Evolutionary conservation across 2,113 vertebrate species (phyloP).

Genomic region (Noturus placidus): DNA sequence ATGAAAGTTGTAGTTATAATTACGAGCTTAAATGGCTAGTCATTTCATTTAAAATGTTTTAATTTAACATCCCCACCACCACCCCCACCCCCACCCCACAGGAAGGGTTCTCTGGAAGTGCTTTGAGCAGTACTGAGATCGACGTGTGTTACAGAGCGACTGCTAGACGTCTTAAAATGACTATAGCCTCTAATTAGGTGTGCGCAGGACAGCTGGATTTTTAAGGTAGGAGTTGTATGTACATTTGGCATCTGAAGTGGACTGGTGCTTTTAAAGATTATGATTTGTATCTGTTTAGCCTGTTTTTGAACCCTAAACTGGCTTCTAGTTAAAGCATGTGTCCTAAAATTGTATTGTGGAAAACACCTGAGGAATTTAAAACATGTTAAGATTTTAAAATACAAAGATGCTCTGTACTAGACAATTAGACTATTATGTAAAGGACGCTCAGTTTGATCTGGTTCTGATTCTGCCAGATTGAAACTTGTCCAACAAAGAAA

Average conservation of each 20-base stretch:
- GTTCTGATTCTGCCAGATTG: not conserved
- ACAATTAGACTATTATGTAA: not conserved
- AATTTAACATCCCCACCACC: too few relatives aligned
- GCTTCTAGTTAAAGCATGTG: not conserved
- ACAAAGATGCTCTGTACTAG: not conserved
- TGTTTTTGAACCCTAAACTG: not conserved
- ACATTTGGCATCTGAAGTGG: not conserved
- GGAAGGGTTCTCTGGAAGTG: not conserved
- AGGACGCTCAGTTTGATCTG: not conserved
- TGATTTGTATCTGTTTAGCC: not conserved
- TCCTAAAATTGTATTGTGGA: not conserved
- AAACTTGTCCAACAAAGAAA: not conserved
- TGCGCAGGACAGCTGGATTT: conserved; percentile 24
- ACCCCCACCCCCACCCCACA: not conserved
- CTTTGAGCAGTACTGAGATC: not conserved
- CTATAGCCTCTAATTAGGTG: conserved; percentile 21
- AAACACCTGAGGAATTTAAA: not conserved
- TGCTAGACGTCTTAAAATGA: not conserved
- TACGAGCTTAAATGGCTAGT: too few relatives aligned
- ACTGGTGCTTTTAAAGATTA: not conserved
- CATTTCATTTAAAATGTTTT: not conserved
- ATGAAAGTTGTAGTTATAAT: not conserved
- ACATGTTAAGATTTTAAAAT: too few relatives aligned
- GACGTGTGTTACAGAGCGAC: not conserved
- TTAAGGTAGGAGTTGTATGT: not conserved